A percentile compares a stretch with the other conserved stretches of the same genome.
Evolutionary conservation across 1,140 invertebrate genomes (phyloP).

Genomic region (Drosophila subobscura): DNA sequence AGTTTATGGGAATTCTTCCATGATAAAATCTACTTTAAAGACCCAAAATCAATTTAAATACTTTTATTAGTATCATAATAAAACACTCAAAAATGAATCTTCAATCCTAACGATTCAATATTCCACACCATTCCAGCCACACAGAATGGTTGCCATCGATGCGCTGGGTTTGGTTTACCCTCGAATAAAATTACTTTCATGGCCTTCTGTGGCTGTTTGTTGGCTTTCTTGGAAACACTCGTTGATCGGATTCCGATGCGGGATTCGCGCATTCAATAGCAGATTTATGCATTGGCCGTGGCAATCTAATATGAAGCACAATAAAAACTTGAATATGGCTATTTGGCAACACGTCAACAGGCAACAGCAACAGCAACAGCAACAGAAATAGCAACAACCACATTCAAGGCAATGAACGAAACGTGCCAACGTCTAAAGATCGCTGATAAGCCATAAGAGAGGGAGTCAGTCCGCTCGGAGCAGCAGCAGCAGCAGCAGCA

Average conservation of each 20-base stretch:
- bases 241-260: conserved; percentile 52
- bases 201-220: conserved; percentile 22
- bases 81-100: too few species aligned
- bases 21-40: too few species aligned
- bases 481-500: neutral
- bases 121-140: neutral
- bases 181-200: conserved; percentile 8
- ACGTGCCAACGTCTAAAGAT: conserved; percentile 78
- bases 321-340: conserved; percentile 78
- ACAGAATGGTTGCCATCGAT: conserved; percentile 7
- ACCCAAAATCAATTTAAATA: too few species aligned
- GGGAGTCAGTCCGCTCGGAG: conserved; percentile 29
- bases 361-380: conserved; percentile 27
- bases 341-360: conserved; percentile 79
- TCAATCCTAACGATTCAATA: neutral
- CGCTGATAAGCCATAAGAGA: conserved; percentile 65
- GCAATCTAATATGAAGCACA: conserved; percentile 80
- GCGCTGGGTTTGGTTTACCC: neutral
- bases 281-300: conserved; percentile 75
- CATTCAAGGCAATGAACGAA: conserved; percentile 77
- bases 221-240: conserved; percentile 53
- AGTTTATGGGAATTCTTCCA: too few species aligned
- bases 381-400: conserved; percentile 36
- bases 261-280: conserved; percentile 57
- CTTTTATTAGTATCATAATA: too few species aligned